Percentiles rank a stretch among this genome's conserved stretches.
Conservation (phyloP, 1,140 invertebrate species). For the Bicyclus anynana region DNA sequence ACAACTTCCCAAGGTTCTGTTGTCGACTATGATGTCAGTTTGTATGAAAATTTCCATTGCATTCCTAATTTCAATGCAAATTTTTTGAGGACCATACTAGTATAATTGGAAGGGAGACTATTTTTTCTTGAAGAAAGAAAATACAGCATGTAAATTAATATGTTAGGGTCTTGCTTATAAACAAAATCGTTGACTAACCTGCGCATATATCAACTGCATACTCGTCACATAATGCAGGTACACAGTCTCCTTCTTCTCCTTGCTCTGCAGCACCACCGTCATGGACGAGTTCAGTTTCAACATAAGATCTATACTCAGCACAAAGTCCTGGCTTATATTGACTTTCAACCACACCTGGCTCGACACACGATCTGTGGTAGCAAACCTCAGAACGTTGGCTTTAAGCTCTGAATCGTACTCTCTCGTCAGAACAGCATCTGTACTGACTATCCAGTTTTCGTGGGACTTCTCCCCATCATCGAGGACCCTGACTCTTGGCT, state of each 20-base stretch:
- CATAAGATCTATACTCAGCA: slow-evolving; percentile 87
- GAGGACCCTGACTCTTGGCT: slow-evolving; percentile 82
- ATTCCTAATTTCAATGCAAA: no score
- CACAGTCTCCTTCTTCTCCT: slow-evolving; percentile 86
- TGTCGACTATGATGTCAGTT: no score
- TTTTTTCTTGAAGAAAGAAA: no score
- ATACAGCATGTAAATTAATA: no score
- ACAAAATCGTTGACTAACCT: slow-evolving; percentile 81
- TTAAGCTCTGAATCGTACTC: slow-evolving; percentile 79
- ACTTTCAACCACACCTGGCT: slow-evolving; percentile 84
- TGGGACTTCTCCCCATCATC: slow-evolving; percentile 86
- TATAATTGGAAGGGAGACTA: no score
- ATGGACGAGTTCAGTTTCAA: slow-evolving; percentile 88
- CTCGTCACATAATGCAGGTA: slow-evolving; percentile 90
- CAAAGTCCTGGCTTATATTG: slow-evolving; percentile 86
- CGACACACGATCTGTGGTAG: slow-evolving; percentile 82
- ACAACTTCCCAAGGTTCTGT: no score
- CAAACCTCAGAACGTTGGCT: slow-evolving; percentile 83
- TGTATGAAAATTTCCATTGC: no score
- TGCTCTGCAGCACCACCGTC: slow-evolving; percentile 86
- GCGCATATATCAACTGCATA: slow-evolving; percentile 83
- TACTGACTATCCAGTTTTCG: slow-evolving; percentile 82
- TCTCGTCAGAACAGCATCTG: slow-evolving; percentile 80
- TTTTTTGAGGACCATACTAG: no score
- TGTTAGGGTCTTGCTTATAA: no score